These are phyloP conservation scores for Natrix natrix DNA, from an alignment of 2,797 vertebrate species.

Conservation along the genomic window DNA sequence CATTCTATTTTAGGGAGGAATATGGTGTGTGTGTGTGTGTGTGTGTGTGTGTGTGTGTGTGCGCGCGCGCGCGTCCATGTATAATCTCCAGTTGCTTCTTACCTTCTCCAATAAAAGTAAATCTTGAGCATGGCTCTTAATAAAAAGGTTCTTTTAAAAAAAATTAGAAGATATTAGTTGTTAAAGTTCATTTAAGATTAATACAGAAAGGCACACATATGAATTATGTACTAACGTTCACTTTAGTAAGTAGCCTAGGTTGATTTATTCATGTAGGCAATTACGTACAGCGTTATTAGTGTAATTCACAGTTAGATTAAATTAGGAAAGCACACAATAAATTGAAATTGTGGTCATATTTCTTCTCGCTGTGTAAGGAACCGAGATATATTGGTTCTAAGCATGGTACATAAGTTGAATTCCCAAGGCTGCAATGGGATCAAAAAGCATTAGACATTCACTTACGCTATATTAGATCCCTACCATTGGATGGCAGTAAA, in stretches of 20 bases:
- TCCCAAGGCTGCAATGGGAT: constrained; percentile 81
- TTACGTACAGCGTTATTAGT: constrained; percentile 90
- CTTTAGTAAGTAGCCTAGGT: constrained; percentile 82
- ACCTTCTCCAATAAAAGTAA: constrained; percentile 34
- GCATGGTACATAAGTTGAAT: constrained; percentile 76
- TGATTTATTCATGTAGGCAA: constrained; percentile 97
- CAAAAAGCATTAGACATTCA: constrained; percentile 78
- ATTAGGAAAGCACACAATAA: constrained; percentile 82
- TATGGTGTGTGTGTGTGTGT: no score
- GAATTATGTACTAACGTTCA: constrained; percentile 80
- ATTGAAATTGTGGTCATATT: constrained; percentile 82
- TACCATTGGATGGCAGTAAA: constrained; percentile 99
- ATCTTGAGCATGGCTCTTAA: constrained; percentile 62
- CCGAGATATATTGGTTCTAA: constrained; percentile 77
- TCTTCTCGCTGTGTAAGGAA: constrained; percentile 77
- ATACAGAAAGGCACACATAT: constrained; percentile 71
- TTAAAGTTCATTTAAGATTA: constrained; percentile 73
- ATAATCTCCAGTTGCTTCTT: constrained; percentile 37
- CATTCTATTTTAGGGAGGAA: no score
- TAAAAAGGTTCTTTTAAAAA: constrained; percentile 56
- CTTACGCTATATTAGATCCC: constrained; percentile 76
- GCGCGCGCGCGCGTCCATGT: no score
- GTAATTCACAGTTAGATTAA: constrained; percentile 91
- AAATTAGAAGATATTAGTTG: constrained; percentile 65
- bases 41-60: no score